These are phyloP conservation scores for Leptocoma aspasia DNA, from an alignment of 2,113 vertebrate genomes.

Conservation along the genomic window DNA sequence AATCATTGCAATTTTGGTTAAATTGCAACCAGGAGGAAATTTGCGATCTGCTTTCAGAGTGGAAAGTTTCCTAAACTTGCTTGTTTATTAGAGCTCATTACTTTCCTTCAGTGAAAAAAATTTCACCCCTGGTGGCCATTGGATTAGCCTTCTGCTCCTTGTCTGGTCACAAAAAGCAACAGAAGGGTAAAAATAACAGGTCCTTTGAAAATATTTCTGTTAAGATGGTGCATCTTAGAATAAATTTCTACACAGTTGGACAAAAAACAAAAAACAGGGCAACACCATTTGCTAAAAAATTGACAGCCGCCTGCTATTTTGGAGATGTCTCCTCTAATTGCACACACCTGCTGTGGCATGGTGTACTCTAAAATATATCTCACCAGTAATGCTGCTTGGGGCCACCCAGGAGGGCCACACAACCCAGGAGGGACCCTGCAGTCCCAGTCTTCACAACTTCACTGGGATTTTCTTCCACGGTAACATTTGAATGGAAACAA, in stretches of 20 bases:
- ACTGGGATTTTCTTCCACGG: background rate
- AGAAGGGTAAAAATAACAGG: conserved; percentile 33
- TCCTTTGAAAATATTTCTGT: background rate
- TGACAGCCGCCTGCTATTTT: conserved; percentile 40
- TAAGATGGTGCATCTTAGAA: conserved; percentile 28
- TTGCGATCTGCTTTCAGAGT: background rate
- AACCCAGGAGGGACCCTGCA: background rate
- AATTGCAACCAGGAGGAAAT: background rate
- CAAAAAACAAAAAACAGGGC: background rate
- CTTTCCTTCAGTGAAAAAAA: background rate
- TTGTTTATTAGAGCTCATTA: background rate
- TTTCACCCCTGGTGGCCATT: background rate
- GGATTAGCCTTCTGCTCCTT: background rate
- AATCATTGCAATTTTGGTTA: background rate
- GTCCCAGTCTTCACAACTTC: background rate
- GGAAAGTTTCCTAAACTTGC: background rate
- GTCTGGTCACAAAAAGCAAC: conserved; percentile 4
- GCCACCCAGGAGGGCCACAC: background rate
- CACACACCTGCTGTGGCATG: background rate
- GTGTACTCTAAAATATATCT: conserved; percentile 17
- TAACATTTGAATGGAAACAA: background rate
- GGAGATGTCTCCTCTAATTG: conserved; percentile 1
- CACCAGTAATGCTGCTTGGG: background rate
- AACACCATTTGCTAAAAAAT: conserved; percentile 26
- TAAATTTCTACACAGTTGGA: conserved; percentile 31